phyloP scores from a whole-genome alignment of 2,797 vertebrate genomes.

The Tolypeutes matacus region DNA sequence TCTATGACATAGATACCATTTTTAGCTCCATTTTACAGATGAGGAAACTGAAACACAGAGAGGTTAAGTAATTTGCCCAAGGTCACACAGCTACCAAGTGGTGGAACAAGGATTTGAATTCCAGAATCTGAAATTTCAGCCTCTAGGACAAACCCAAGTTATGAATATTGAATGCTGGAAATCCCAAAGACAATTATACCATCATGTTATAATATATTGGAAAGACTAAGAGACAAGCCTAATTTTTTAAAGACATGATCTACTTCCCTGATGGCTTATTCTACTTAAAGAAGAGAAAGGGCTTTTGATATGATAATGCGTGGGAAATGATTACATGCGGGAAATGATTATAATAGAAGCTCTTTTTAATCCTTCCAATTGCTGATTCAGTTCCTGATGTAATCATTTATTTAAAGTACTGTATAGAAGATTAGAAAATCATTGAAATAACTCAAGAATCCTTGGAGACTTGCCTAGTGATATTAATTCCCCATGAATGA shows the following conservation, averaged over 20 bases:
- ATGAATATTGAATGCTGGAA: constrained; percentile 54
- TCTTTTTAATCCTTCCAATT: constrained; percentile 13
- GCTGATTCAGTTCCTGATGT: constrained; percentile 55
- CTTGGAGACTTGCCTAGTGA: constrained; percentile 35
- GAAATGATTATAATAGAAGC: constrained; percentile 18
- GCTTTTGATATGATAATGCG: neutral
- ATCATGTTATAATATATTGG: neutral
- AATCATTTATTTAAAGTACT: constrained; percentile 50
- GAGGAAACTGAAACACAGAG: constrained; percentile 1
- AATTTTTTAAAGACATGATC: constrained; percentile 9
- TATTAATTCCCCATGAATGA: constrained; percentile 17
- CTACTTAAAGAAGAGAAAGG: neutral
- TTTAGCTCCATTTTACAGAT: neutral
- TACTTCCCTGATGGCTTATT: constrained; percentile 9
- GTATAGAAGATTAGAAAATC: constrained; percentile 45
- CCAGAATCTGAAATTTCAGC: constrained; percentile 9
- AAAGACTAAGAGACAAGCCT: constrained; percentile 14
- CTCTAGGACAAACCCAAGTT: constrained; percentile 30
- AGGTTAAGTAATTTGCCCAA: neutral
- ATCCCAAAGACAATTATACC: constrained; percentile 49
- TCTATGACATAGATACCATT: neutral
- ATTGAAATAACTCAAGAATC: constrained; percentile 60
- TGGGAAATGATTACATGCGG: constrained; percentile 9
- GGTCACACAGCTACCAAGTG: neutral
- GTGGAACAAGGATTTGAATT: constrained; percentile 23